Percentiles rank a stretch among this genome's conserved stretches.
Evolutionary conservation across 2,888 invertebrate genomes (phyloP).

Genomic region (Terebella lapidaria): DNA sequence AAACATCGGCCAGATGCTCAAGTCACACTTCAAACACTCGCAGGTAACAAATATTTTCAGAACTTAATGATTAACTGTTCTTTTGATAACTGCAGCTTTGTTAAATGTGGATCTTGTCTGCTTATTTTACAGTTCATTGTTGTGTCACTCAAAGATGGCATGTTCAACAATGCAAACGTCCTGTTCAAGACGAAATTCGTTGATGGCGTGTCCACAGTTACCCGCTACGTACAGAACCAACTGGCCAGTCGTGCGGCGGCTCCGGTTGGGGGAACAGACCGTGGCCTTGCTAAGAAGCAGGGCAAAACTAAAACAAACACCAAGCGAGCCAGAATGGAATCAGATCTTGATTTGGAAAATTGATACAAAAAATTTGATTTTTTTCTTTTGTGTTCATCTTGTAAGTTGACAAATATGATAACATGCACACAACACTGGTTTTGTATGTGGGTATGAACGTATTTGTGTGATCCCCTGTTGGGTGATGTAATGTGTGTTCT

Average conservation of each 20-base stretch:
- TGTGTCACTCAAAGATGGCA: slow-evolving; percentile 96
- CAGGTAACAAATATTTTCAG: slow-evolving; percentile 53
- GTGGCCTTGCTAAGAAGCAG: background rate
- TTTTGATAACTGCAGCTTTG: background rate
- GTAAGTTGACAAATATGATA: no score
- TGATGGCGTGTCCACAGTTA: slow-evolving; percentile 88
- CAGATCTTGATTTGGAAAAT: no score
- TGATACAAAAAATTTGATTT: no score
- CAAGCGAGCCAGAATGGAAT: background rate
- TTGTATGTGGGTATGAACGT: no score
- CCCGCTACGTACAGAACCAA: slow-evolving; percentile 47
- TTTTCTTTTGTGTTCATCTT: no score
- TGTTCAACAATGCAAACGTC: slow-evolving; percentile 99
- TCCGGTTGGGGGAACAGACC: background rate
- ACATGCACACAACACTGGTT: no score
- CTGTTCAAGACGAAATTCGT: slow-evolving; percentile 89
- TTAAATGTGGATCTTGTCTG: background rate
- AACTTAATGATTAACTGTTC: background rate
- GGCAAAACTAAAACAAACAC: background rate
- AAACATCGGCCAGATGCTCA: slow-evolving; percentile 94
- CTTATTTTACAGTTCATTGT: slow-evolving; percentile 74
- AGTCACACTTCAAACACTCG: slow-evolving; percentile 80
- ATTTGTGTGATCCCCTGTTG: no score
- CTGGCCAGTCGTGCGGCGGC: background rate
- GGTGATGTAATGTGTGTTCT: no score